Evolutionary conservation across 1,140 invertebrate species (phyloP).

Genomic region (Eueides isabella): DNA sequence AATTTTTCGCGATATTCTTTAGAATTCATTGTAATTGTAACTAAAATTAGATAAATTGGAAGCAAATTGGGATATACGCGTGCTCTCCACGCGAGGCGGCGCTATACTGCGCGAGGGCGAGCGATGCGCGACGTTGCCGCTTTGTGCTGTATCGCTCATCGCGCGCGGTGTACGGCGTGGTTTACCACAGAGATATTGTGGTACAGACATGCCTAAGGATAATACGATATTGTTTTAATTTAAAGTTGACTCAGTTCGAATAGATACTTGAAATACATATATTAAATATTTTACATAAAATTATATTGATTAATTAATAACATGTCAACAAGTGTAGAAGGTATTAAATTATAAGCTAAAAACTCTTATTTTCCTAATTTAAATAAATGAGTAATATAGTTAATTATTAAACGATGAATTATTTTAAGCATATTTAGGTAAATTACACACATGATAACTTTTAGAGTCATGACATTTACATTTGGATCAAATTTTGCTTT

Average conservation of each 20-base stretch:
- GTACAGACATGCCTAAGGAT: background rate
- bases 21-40: conserved; percentile 43
- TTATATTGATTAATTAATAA: background rate
- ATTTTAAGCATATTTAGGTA: too few species aligned
- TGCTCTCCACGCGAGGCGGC: conserved; percentile 56
- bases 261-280: too few species aligned
- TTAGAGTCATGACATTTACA: too few species aligned
- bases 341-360: too few species aligned
- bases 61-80: conserved; percentile 42
- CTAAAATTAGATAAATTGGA: background rate
- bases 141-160: conserved; percentile 56
- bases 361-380: too few species aligned
- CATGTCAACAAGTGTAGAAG: too few species aligned
- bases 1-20: conserved; percentile 61
- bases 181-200: conserved; percentile 31
- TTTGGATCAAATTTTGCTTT: too few species aligned
- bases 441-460: too few species aligned
- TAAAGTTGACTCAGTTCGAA: background rate
- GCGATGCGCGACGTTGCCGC: conserved; percentile 70
- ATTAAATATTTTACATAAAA: background rate
- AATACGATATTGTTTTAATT: background rate
- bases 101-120: conserved; percentile 70
- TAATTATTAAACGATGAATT: too few species aligned
- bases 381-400: too few species aligned
- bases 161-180: conserved; percentile 62